phyloP scores from a whole-genome alignment of 2,888 invertebrate genomes.

The Geophilus truncorum region DNA sequence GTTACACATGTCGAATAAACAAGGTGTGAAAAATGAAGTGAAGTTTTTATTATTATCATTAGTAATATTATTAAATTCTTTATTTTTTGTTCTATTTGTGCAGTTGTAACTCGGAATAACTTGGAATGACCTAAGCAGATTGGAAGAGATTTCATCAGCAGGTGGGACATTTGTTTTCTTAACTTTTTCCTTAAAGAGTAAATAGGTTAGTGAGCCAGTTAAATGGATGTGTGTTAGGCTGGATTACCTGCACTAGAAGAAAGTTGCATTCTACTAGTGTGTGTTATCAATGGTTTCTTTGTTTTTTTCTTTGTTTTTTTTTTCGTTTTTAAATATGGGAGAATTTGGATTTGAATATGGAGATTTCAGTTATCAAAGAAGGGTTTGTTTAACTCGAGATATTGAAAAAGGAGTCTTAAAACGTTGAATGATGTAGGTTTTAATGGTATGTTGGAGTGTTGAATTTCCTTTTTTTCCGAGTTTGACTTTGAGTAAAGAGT shows the following conservation, averaged over 20 bases:
- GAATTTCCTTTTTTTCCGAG: too few relatives aligned
- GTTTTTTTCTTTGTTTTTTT: too few relatives aligned
- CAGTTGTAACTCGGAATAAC: not conserved
- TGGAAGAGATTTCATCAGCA: not conserved
- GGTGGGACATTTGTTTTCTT: not conserved
- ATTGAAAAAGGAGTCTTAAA: too few relatives aligned
- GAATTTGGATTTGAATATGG: too few relatives aligned
- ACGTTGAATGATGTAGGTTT: too few relatives aligned
- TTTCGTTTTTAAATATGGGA: not conserved
- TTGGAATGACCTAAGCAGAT: not conserved
- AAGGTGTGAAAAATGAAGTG: not conserved
- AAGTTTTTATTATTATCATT: not conserved
- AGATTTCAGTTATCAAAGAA: too few relatives aligned
- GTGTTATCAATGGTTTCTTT: too few relatives aligned
- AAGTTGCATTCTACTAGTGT: too few relatives aligned
- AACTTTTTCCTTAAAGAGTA: conserved; percentile 1
- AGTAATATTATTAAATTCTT: not conserved
- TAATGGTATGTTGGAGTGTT: too few relatives aligned
- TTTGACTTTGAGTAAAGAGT: too few relatives aligned
- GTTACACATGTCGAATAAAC: not conserved
- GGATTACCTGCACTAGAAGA: not conserved
- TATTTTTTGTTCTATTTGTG: not conserved
- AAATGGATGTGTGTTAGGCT: not conserved
- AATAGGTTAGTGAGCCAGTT: not conserved
- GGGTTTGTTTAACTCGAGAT: too few relatives aligned